Percentiles rank a stretch among this genome's conserved stretches.
phyloP scores from a whole-genome alignment of 2,797 vertebrate species.

The Acanthurus tractus region DNA sequence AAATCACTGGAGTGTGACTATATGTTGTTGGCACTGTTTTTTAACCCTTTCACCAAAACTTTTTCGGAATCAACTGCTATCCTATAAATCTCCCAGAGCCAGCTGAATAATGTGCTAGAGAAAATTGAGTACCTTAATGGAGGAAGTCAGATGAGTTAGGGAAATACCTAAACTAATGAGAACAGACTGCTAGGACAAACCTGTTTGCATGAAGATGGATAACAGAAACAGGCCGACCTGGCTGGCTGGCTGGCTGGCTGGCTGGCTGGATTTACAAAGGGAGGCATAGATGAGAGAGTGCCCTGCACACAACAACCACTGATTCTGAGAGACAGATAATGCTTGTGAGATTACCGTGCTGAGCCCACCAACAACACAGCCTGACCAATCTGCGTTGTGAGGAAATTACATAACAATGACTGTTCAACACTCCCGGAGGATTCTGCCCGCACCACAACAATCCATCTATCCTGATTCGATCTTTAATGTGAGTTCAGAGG shows the following conservation, averaged over 20 bases:
- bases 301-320: constrained; percentile 56
- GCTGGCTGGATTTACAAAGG: constrained; percentile 50
- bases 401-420: constrained; percentile 80
- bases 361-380: constrained; percentile 71
- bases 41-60: no score
- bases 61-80: no score
- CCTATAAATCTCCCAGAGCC: no score
- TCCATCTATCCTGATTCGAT: constrained; percentile 40
- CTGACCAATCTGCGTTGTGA: constrained; percentile 63
- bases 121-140: no score
- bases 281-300: constrained; percentile 53
- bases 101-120: no score
- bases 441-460: constrained; percentile 60
- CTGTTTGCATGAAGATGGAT: constrained; percentile 11
- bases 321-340: constrained; percentile 72
- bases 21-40: no score
- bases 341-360: constrained; percentile 72
- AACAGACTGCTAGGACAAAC: no score
- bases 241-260: constrained; percentile 5
- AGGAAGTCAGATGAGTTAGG: no score
- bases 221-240: constrained; percentile 18
- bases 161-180: no score
- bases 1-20: no score
- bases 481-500: constrained; percentile 36
- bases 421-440: constrained; percentile 57